These are phyloP conservation scores for Istiophorus platypterus DNA, from an alignment of 2,113 vertebrate genomes.

Conservation along the genomic window DNA sequence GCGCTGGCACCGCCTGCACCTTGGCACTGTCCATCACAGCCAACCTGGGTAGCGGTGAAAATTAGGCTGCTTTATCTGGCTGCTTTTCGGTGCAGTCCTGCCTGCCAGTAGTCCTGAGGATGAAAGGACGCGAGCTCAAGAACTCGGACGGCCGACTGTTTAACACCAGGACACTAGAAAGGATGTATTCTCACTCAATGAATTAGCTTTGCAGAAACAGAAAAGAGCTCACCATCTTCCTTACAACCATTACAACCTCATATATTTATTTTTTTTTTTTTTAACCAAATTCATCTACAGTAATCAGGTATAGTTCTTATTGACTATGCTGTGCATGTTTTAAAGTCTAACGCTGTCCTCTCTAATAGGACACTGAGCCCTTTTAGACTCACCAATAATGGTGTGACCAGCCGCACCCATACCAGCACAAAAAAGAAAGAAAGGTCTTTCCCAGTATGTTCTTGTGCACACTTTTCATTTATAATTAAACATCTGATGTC, in stretches of 20 bases:
- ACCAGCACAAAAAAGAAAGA: not conserved
- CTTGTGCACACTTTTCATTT: not conserved
- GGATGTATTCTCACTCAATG: not conserved
- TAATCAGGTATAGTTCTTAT: not conserved
- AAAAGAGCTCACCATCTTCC: too few relatives aligned
- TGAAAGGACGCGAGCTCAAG: constrained; percentile 33
- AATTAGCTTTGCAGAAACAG: too few relatives aligned
- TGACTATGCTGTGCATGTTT: not conserved
- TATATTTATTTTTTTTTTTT: not conserved
- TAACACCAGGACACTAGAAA: constrained; percentile 25
- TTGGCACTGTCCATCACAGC: constrained; percentile 67
- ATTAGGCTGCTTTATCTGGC: constrained; percentile 55
- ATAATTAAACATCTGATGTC: too few relatives aligned
- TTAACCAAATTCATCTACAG: not conserved
- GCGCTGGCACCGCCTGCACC: constrained; percentile 64
- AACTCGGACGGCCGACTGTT: constrained; percentile 10
- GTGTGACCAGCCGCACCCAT: not conserved
- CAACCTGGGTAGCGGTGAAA: constrained; percentile 54
- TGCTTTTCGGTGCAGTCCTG: constrained; percentile 39
- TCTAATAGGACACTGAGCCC: not conserved
- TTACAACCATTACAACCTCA: not conserved
- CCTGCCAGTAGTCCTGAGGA: constrained; percentile 23
- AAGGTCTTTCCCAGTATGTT: not conserved
- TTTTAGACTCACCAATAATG: not conserved
- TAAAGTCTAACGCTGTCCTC: not conserved